These are phyloP conservation scores for Falcunculus frontatus DNA, from an alignment of 2,113 vertebrate genomes.

Conservation along the genomic window DNA sequence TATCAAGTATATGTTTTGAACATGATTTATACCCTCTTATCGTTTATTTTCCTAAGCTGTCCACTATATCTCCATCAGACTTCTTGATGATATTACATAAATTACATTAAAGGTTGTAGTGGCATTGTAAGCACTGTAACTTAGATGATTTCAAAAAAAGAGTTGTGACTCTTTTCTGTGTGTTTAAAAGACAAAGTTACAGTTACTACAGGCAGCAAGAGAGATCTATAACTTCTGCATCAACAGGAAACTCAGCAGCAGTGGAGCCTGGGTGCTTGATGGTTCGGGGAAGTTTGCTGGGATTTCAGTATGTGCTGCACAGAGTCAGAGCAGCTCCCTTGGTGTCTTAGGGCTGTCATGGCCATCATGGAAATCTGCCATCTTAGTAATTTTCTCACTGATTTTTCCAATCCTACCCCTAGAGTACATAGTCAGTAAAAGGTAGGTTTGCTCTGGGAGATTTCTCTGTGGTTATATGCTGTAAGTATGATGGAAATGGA, in stretches of 20 bases:
- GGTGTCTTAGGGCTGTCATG: neutral
- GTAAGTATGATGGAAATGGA: neutral
- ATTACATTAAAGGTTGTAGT: neutral
- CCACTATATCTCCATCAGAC: neutral
- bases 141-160: neutral
- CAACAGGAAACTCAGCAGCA: neutral
- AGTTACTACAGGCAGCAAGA: neutral
- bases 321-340: neutral
- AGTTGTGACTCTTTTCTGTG: neutral
- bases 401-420: neutral
- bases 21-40: neutral
- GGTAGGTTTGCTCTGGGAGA: neutral
- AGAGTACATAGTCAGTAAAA: neutral
- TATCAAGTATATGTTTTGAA: neutral
- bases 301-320: neutral
- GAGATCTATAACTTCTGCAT: neutral
- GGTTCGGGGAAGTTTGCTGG: neutral
- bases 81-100: neutral
- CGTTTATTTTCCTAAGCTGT: neutral
- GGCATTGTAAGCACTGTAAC: neutral
- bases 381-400: neutral
- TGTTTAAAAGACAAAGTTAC: neutral
- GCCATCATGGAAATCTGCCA: neutral
- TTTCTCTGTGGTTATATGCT: neutral
- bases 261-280: fast-evolving